These are phyloP conservation scores for Osmerus mordax DNA, from an alignment of 2,113 vertebrate genomes.

Conservation along the genomic window DNA sequence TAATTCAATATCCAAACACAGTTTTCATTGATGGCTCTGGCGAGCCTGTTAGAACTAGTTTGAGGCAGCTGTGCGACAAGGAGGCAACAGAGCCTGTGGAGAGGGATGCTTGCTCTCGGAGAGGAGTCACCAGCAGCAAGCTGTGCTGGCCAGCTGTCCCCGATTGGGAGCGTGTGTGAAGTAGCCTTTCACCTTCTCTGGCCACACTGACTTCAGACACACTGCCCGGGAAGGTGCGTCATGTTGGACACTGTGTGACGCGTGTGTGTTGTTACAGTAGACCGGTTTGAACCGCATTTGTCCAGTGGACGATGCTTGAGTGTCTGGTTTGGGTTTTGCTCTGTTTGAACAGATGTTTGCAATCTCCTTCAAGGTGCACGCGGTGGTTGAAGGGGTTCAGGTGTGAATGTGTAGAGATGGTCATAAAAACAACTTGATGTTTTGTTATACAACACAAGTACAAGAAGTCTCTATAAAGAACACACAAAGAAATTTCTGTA, in stretches of 20 bases:
- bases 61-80: not conserved
- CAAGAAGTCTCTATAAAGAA: too few species aligned
- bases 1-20: too few species aligned
- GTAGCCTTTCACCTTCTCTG: not conserved
- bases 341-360: conserved; percentile 3
- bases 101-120: not conserved
- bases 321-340: not conserved
- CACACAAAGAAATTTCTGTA: too few species aligned
- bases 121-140: not conserved
- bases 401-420: not conserved
- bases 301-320: not conserved
- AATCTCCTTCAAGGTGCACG: too few species aligned
- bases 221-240: not conserved
- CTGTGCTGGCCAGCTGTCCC: not conserved
- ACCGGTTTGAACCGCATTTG: not conserved
- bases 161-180: not conserved
- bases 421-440: not conserved
- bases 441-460: too few species aligned
- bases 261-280: not conserved
- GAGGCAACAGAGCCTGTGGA: not conserved
- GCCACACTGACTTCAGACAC: not conserved
- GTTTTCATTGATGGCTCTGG: not conserved
- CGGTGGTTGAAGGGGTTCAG: not conserved
- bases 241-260: not conserved
- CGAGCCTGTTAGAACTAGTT: not conserved